Evolutionary conservation across 2,888 invertebrate genomes (phyloP).

Genomic region (Aphrophora alni): DNA sequence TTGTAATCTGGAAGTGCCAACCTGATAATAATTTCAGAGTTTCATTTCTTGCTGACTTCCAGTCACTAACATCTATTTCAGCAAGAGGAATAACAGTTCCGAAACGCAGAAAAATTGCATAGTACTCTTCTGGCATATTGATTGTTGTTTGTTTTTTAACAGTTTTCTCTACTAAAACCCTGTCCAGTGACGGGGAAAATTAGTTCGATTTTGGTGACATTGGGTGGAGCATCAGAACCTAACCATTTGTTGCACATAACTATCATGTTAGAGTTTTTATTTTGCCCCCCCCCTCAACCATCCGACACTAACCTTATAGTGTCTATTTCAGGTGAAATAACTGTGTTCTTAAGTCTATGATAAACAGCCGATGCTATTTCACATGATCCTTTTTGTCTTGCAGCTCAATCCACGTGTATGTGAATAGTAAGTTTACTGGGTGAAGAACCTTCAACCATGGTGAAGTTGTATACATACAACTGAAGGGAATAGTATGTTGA

Average conservation of each 20-base stretch:
- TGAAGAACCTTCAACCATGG: not conserved
- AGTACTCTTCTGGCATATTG: slow-evolving; percentile 39
- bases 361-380: too few species aligned
- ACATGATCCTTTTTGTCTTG: too few species aligned
- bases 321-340: too few species aligned
- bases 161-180: slow-evolving; percentile 44
- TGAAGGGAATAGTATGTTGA: not conserved
- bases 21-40: slow-evolving; percentile 14
- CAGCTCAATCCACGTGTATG: too few species aligned
- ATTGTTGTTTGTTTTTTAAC: slow-evolving; percentile 43
- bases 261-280: not conserved
- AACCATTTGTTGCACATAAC: not conserved
- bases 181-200: slow-evolving; percentile 37
- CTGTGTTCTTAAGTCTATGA: too few species aligned
- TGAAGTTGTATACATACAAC: slow-evolving; percentile 7
- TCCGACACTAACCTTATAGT: too few species aligned
- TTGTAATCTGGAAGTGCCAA: not conserved
- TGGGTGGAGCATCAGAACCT: not conserved
- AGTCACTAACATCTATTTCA: too few species aligned
- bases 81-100: slow-evolving; percentile 18
- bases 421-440: not conserved
- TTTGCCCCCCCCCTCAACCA: too few species aligned
- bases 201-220: slow-evolving; percentile 20
- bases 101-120: slow-evolving; percentile 34
- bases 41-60: slow-evolving; percentile 15